These are phyloP conservation scores for Choristoneura fumiferana DNA, from an alignment of 1,140 invertebrate species.

Conservation along the genomic window DNA sequence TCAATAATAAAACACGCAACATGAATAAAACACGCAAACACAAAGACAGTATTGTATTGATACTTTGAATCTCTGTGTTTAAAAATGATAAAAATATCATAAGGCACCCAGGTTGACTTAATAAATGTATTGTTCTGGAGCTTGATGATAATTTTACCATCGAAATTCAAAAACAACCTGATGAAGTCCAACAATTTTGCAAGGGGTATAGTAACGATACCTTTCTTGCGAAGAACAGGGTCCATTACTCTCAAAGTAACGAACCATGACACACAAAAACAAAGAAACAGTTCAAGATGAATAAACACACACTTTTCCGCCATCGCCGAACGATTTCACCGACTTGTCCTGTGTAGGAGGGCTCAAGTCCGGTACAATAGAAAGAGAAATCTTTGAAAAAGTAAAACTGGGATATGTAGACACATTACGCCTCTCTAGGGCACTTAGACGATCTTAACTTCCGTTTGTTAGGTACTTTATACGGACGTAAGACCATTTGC, in stretches of 20 bases:
- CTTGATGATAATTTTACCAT: slow-evolving; percentile 8
- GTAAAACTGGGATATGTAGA: slow-evolving; percentile 31
- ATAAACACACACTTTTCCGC: slow-evolving; percentile 25
- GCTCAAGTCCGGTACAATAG: slow-evolving; percentile 62
- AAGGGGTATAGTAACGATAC: slow-evolving; percentile 46
- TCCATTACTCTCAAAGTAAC: slow-evolving; percentile 18
- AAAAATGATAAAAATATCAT: slow-evolving; percentile 37
- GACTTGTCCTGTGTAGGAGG: slow-evolving; percentile 70
- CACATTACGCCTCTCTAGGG: slow-evolving; percentile 28
- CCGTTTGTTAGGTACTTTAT: no score
- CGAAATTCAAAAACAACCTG: slow-evolving; percentile 13
- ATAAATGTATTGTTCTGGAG: no score
- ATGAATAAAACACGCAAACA: slow-evolving; percentile 38
- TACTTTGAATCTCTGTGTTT: slow-evolving; percentile 48
- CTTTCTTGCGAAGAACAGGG: slow-evolving; percentile 28
- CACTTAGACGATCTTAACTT: neutral
- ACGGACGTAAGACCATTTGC: no score
- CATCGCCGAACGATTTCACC: slow-evolving; percentile 43
- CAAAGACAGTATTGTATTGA: slow-evolving; percentile 52
- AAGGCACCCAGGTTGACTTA: neutral
- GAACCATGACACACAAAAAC: slow-evolving; percentile 34
- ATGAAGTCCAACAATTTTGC: neutral
- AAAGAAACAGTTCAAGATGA: slow-evolving; percentile 25
- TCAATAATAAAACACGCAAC: slow-evolving; percentile 25
- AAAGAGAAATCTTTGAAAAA: slow-evolving; percentile 31